phyloP scores from a whole-genome alignment of 2,888 invertebrate genomes.

The Sesia apiformis region DNA sequence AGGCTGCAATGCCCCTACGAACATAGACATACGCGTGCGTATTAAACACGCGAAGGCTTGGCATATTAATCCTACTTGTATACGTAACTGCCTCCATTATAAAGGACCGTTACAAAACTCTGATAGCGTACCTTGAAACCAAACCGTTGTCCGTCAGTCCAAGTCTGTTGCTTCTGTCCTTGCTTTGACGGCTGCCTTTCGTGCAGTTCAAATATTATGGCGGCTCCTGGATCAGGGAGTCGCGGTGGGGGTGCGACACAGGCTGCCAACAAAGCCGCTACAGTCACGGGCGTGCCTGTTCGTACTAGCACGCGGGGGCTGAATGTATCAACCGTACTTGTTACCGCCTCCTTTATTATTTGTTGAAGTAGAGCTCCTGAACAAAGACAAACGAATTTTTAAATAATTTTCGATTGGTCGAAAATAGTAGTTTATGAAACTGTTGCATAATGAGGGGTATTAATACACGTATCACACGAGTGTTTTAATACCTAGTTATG shows the following conservation, averaged over 20 bases:
- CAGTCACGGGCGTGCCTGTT: constrained; percentile 77
- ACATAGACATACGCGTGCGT: too few species aligned
- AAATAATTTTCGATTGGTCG: too few species aligned
- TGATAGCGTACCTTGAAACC: constrained; percentile 46
- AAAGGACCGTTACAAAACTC: too few species aligned
- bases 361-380: constrained; percentile 70
- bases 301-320: constrained; percentile 64
- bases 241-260: constrained; percentile 73
- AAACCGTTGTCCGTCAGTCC: constrained; percentile 53
- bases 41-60: too few species aligned
- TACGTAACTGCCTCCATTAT: too few species aligned
- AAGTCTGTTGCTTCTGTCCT: constrained; percentile 37
- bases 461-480: too few species aligned
- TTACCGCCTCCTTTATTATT: constrained; percentile 66
- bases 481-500: too few species aligned
- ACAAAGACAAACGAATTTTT: not conserved
- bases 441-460: too few species aligned
- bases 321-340: constrained; percentile 27
- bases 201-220: constrained; percentile 72
- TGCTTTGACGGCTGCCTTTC: constrained; percentile 38
- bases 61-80: too few species aligned
- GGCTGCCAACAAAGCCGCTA: constrained; percentile 72
- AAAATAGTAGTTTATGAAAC: too few species aligned
- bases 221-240: constrained; percentile 74
- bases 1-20: too few species aligned